Conservation (phyloP, 2,113 vertebrate genomes). For the Osmerus eperlanus region DNA sequence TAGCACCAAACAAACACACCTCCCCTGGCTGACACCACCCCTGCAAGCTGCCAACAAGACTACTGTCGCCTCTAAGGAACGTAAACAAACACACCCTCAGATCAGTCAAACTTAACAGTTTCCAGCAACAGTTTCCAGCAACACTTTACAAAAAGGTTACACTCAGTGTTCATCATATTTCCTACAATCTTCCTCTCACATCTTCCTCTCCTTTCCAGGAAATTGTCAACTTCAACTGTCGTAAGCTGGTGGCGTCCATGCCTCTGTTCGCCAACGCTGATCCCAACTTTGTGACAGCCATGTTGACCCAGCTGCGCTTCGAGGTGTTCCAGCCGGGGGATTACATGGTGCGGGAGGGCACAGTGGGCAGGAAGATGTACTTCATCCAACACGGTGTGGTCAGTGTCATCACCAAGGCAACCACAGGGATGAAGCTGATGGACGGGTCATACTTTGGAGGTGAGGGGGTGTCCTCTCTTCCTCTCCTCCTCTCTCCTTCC, state of each 20-base stretch:
- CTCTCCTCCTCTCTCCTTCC: rapidly evolving
- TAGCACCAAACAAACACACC: conserved; percentile 45
- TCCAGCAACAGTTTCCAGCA: no score
- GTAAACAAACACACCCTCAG: background rate
- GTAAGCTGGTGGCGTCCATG: conserved; percentile 97
- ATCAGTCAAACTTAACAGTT: no score
- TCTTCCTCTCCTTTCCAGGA: conserved; percentile 68
- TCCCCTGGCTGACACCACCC: background rate
- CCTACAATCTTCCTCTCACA: no score
- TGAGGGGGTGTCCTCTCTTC: conserved; percentile 47
- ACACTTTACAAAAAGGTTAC: no score
- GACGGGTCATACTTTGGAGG: conserved; percentile 98
- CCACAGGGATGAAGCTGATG: conserved; percentile 88
- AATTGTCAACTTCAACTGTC: conserved; percentile 97
- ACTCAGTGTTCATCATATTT: no score
- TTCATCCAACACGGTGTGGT: conserved; percentile 95
- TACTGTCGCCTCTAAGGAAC: no score
- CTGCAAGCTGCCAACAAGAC: background rate
- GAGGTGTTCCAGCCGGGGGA: conserved; percentile 95
- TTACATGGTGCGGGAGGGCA: conserved; percentile 94
- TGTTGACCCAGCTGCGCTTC: conserved; percentile 96
- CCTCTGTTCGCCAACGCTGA: conserved; percentile 95
- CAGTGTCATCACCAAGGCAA: conserved; percentile 86
- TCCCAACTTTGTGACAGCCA: conserved; percentile 95
- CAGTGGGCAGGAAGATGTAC: conserved; percentile 98